These are phyloP conservation scores for Drosophila pruinosa DNA, from an alignment of 1,140 invertebrate species.

Conservation along the genomic window DNA sequence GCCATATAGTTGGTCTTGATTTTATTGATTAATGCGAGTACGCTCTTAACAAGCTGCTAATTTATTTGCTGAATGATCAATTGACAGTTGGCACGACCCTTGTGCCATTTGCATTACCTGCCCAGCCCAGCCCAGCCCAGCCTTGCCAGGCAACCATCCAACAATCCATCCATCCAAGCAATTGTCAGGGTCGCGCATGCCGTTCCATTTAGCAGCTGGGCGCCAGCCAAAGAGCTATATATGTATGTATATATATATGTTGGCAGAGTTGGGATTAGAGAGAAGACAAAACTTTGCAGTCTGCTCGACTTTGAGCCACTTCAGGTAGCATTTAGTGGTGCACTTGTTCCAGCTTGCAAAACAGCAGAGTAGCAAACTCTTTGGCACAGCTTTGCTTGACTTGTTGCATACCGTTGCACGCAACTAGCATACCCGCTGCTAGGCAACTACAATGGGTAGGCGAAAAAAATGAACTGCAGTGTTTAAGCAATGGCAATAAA, in stretches of 20 bases:
- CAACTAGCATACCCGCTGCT: background rate
- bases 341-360: no score
- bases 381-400: no score
- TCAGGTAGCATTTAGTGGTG: no score
- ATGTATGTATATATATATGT: background rate
- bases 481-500: slow-evolving; percentile 60
- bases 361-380: no score
- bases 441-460: background rate
- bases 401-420: no score
- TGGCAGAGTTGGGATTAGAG: background rate
- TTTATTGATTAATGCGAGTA: no score
- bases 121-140: background rate
- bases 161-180: background rate
- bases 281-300: background rate
- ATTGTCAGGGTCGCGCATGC: slow-evolving; percentile 46
- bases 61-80: slow-evolving; percentile 11
- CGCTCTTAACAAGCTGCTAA: slow-evolving; percentile 3
- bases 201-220: slow-evolving; percentile 60
- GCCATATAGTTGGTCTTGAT: no score
- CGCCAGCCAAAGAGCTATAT: slow-evolving; percentile 4
- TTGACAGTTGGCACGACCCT: slow-evolving; percentile 9
- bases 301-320: slow-evolving; percentile 4
- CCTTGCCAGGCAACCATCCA: background rate
- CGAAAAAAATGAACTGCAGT: slow-evolving; percentile 51
- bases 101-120: slow-evolving; percentile 29